Percentiles rank a stretch among this genome's conserved stretches.
These are phyloP conservation scores for Fabriciana adippe DNA, from an alignment of 2,888 invertebrate genomes.

Conservation along the genomic window DNA sequence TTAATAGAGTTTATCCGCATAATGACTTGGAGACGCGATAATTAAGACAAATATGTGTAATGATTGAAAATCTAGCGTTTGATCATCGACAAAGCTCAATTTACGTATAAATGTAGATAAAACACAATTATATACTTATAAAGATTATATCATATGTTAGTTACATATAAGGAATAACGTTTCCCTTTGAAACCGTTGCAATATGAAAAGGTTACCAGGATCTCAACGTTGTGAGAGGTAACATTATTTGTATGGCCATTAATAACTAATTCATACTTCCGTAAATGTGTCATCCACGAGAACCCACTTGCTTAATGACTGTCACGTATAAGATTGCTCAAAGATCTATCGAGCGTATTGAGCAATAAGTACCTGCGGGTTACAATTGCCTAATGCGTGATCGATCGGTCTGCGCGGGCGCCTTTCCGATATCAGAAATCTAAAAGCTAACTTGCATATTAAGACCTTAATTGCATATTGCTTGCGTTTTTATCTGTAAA, in stretches of 20 bases:
- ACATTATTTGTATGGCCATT: constrained; percentile 32
- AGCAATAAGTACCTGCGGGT: constrained; percentile 37
- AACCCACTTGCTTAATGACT: constrained; percentile 33
- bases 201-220: constrained; percentile 1
- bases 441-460: constrained; percentile 24
- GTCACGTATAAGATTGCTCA: constrained; percentile 36
- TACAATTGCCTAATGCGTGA: constrained; percentile 39
- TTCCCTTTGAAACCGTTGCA: not conserved
- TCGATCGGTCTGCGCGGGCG: constrained; percentile 37
- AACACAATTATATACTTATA: not conserved
- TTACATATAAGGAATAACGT: not conserved
- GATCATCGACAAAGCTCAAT: too few relatives aligned
- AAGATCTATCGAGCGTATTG: constrained; percentile 33
- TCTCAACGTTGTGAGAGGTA: constrained; percentile 14
- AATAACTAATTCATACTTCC: constrained; percentile 30
- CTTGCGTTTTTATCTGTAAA: not conserved
- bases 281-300: constrained; percentile 34
- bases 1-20: too few relatives aligned
- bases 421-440: constrained; percentile 35
- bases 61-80: too few relatives aligned
- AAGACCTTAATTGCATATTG: constrained; percentile 19
- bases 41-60: too few relatives aligned
- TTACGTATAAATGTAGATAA: too few relatives aligned
- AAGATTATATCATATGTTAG: not conserved
- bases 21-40: too few relatives aligned